These are phyloP conservation scores for mouse (Mus musculus) DNA, from an alignment of 2,113 vertebrate genomes.

Conservation along the genomic window DNA sequence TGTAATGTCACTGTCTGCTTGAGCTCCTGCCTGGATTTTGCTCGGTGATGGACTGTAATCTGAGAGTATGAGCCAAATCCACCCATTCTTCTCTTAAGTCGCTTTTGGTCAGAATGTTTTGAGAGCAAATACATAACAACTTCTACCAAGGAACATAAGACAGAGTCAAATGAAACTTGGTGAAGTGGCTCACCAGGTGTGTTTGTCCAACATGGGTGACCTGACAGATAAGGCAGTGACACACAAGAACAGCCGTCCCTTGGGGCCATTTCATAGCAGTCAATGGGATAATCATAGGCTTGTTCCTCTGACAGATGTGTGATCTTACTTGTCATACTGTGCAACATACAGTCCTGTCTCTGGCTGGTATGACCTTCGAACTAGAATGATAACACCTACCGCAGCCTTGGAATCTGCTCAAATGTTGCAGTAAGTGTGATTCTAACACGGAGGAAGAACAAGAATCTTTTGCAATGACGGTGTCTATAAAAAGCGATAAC, in stretches of 20 bases:
- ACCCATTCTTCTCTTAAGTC: neutral
- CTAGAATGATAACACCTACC: neutral
- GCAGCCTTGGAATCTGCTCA: conserved; percentile 19
- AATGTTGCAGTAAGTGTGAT: neutral
- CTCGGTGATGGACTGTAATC: neutral
- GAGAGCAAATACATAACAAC: neutral
- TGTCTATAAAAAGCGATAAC: neutral
- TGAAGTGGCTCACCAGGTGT: neutral
- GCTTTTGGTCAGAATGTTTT: neutral
- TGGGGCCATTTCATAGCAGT: neutral
- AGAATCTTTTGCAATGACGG: neutral
- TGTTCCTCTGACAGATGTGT: neutral
- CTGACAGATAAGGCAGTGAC: neutral
- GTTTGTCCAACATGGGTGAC: neutral
- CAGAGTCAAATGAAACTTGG: neutral
- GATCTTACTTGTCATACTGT: neutral
- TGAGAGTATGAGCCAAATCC: neutral
- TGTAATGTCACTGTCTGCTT: neutral
- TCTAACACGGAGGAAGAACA: neutral
- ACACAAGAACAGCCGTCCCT: neutral
- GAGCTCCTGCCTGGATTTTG: neutral
- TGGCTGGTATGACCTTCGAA: neutral
- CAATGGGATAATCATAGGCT: neutral
- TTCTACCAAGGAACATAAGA: neutral
- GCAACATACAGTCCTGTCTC: neutral